phyloP scores from a whole-genome alignment of 2,888 invertebrate species.

The Troides aeacus region DNA sequence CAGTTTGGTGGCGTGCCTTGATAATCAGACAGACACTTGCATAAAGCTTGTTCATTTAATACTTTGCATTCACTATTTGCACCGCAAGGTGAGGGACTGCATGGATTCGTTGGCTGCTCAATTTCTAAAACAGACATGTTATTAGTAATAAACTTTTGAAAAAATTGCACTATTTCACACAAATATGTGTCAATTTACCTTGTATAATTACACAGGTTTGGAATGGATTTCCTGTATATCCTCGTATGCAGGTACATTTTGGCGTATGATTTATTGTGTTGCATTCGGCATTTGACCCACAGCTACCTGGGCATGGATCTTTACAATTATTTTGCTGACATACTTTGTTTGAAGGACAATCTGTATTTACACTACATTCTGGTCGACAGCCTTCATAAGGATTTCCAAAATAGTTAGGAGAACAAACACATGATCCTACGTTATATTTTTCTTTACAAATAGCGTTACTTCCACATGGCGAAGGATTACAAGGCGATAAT shows the following conservation, averaged over 20 bases:
- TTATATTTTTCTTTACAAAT: constrained; percentile 84
- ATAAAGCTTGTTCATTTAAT: constrained; percentile 84
- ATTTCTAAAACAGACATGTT: constrained; percentile 52
- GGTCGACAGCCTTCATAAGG: constrained; percentile 86
- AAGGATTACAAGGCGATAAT: constrained; percentile 82
- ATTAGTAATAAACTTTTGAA: constrained; percentile 17
- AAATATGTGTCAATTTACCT: constrained; percentile 45
- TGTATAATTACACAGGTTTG: constrained; percentile 56
- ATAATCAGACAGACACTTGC: constrained; percentile 84
- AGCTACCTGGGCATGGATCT: constrained; percentile 88
- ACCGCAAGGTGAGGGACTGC: constrained; percentile 89
- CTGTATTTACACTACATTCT: constrained; percentile 86
- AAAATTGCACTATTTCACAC: constrained; percentile 8
- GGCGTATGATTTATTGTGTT: constrained; percentile 86
- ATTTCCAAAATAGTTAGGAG: constrained; percentile 82
- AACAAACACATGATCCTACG: constrained; percentile 86
- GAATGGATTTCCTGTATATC: constrained; percentile 83
- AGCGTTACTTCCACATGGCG: constrained; percentile 87
- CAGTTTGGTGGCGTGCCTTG: constrained; percentile 85
- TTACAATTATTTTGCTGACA: constrained; percentile 87
- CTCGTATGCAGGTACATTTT: constrained; percentile 83
- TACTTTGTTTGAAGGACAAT: constrained; percentile 85
- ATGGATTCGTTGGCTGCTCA: constrained; percentile 77
- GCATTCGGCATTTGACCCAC: constrained; percentile 86
- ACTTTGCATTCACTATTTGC: constrained; percentile 89